These are phyloP conservation scores for Listrodromus nycthemerus DNA, from an alignment of 2,888 invertebrate genomes.

Conservation along the genomic window DNA sequence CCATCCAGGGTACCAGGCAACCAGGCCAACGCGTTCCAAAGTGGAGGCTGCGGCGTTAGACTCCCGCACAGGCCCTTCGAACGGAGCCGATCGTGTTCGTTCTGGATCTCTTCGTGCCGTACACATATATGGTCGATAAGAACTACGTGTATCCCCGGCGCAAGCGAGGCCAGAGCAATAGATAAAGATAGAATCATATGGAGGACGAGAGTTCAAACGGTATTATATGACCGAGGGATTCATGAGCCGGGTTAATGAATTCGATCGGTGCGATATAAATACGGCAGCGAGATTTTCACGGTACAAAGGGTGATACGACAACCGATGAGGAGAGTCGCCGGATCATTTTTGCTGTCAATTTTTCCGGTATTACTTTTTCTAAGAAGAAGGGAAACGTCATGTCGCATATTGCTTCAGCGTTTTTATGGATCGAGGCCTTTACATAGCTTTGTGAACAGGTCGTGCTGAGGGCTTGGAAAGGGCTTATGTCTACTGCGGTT, in stretches of 20 bases:
- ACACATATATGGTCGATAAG: slow-evolving; percentile 25
- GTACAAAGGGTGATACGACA: background rate
- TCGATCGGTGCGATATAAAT: slow-evolving; percentile 18
- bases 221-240: slow-evolving; percentile 32
- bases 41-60: slow-evolving; percentile 58
- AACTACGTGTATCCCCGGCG: background rate
- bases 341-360: background rate
- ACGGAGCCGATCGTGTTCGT: slow-evolving; percentile 16
- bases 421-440: too few species aligned
- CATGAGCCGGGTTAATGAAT: slow-evolving; percentile 37
- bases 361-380: too few species aligned
- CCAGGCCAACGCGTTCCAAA: slow-evolving; percentile 69
- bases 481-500: too few species aligned
- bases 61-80: slow-evolving; percentile 38
- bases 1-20: slow-evolving; percentile 73
- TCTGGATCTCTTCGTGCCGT: slow-evolving; percentile 21
- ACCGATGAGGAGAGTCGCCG: background rate
- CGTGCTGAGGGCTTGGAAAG: too few species aligned
- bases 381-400: too few species aligned
- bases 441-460: too few species aligned
- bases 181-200: slow-evolving; percentile 50
- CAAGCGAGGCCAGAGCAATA: slow-evolving; percentile 5
- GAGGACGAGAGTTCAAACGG: slow-evolving; percentile 39
- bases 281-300: background rate
- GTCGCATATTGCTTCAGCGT: too few species aligned